These are phyloP conservation scores for Lithobates pipiens DNA, from an alignment of 2,797 vertebrate genomes.

Conservation along the genomic window DNA sequence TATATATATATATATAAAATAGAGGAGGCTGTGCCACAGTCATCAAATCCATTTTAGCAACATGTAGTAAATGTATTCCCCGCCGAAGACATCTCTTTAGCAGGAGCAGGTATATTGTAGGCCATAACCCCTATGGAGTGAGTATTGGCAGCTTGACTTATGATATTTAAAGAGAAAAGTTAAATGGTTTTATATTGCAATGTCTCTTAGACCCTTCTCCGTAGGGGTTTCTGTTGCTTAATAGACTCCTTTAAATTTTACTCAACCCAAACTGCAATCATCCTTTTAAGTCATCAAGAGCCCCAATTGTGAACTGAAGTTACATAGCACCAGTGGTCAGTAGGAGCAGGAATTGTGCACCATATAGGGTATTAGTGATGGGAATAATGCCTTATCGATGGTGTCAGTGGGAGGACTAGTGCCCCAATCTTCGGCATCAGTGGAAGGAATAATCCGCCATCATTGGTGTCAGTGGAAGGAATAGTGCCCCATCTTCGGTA, in stretches of 20 bases:
- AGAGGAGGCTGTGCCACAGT: background rate
- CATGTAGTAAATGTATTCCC: conserved; percentile 10
- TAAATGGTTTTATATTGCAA: conserved; percentile 46
- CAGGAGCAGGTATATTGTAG: conserved; percentile 34
- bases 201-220: conserved; percentile 6
- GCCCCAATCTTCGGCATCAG: too few relatives aligned
- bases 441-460: too few relatives aligned
- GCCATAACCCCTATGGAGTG: conserved; percentile 43
- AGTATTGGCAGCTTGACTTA: conserved; percentile 51
- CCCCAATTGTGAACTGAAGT: background rate
- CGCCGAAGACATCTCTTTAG: conserved; percentile 36
- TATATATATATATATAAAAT: too few relatives aligned
- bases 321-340: too few relatives aligned
- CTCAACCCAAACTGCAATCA: background rate
- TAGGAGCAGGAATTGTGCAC: too few relatives aligned
- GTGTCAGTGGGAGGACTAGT: too few relatives aligned
- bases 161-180: conserved; percentile 49
- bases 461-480: too few relatives aligned
- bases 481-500: too few relatives aligned
- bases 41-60: conserved; percentile 23
- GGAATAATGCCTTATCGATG: too few relatives aligned
- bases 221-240: conserved; percentile 1
- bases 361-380: too few relatives aligned
- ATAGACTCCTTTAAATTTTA: conserved; percentile 32
- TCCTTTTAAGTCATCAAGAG: background rate